These are phyloP conservation scores for Venusia cambrica DNA, from an alignment of 2,888 invertebrate genomes.

Conservation along the genomic window DNA sequence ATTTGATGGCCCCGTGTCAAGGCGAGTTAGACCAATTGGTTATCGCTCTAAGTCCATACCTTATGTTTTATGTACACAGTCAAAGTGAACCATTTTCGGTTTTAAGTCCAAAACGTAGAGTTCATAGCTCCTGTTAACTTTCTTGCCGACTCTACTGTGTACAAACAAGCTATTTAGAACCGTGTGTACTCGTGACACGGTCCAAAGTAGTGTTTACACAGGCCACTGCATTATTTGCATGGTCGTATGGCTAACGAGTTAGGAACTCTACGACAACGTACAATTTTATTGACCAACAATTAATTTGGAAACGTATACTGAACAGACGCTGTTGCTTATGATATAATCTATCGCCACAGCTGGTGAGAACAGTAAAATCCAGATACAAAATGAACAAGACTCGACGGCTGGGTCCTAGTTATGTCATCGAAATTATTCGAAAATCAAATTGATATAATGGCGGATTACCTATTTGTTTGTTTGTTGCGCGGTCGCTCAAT, in stretches of 20 bases:
- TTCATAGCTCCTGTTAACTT: neutral
- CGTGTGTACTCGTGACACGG: slow-evolving; percentile 3
- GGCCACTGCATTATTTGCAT: slow-evolving; percentile 11
- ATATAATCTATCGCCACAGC: too few relatives aligned
- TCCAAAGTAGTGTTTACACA: slow-evolving; percentile 1
- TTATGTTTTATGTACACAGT: slow-evolving; percentile 21
- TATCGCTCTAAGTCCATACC: slow-evolving; percentile 32
- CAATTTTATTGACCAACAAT: slow-evolving; percentile 7
- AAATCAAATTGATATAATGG: too few relatives aligned
- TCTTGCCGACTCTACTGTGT: neutral
- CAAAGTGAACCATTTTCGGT: neutral
- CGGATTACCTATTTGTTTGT: too few relatives aligned
- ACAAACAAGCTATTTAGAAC: neutral
- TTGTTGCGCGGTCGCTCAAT: too few relatives aligned
- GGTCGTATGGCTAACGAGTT: neutral
- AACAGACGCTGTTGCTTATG: slow-evolving; percentile 1
- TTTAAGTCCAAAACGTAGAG: neutral
- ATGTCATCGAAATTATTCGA: too few relatives aligned
- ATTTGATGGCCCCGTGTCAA: slow-evolving; percentile 41
- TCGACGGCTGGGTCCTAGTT: too few relatives aligned
- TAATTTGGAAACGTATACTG: slow-evolving; percentile 5
- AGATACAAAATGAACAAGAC: neutral
- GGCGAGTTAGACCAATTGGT: slow-evolving; percentile 33
- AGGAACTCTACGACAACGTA: slow-evolving; percentile 1
- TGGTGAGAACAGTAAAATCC: slow-evolving; percentile 6